Conservation (phyloP, 2,113 vertebrate species). For the Plotosus lineatus region DNA sequence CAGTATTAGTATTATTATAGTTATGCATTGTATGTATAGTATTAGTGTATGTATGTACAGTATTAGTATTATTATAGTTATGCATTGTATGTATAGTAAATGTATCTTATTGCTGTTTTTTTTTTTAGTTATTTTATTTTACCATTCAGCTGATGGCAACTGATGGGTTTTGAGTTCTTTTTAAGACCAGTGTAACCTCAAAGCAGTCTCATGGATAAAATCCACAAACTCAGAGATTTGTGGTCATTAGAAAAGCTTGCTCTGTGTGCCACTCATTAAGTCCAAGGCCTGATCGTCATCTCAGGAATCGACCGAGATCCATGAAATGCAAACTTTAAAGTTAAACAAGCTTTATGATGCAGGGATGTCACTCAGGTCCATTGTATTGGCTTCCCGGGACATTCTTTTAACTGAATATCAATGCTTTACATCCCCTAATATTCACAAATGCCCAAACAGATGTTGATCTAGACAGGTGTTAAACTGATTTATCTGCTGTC, state of each 20-base stretch:
- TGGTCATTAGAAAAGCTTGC: neutral
- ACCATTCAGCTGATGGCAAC: neutral
- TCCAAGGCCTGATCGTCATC: neutral
- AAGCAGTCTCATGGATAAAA: neutral
- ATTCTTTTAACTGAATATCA: neutral
- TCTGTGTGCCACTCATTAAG: neutral
- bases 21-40: too few relatives aligned
- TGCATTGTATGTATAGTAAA: neutral
- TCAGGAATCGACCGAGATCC: neutral
- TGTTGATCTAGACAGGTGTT: slow-evolving; percentile 17
- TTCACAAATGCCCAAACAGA: slow-evolving; percentile 19
- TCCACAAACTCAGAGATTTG: neutral
- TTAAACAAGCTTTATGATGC: neutral
- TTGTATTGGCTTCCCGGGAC: neutral
- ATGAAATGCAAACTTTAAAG: neutral
- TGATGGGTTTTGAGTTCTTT: neutral
- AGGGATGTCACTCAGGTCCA: neutral
- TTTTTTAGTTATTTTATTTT: neutral
- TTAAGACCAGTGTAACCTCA: neutral
- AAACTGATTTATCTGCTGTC: slow-evolving; percentile 19
- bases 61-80: too few relatives aligned
- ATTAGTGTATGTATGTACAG: too few relatives aligned
- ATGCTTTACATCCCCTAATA: neutral
- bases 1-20: too few relatives aligned
- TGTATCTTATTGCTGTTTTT: too few relatives aligned